Conservation (phyloP, 2,113 vertebrate species). For the Sitta europaea region DNA sequence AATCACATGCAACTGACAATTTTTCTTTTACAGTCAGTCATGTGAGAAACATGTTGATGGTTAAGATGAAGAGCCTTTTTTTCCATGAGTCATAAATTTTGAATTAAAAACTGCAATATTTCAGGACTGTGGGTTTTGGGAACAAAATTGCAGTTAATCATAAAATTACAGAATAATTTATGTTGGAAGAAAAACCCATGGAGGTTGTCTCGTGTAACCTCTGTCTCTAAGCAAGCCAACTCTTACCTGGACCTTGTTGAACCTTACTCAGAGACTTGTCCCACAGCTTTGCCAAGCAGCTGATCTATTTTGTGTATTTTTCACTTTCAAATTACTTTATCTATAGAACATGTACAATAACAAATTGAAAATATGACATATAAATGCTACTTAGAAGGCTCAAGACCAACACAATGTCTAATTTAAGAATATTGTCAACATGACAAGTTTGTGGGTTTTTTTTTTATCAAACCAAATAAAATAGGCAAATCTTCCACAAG, state of each 20-base stretch:
- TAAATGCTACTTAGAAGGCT: background rate
- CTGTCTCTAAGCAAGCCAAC: background rate
- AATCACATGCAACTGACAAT: background rate
- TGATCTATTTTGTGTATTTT: background rate
- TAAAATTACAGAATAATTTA: background rate
- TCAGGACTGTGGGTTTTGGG: background rate
- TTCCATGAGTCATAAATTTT: constrained; percentile 33
- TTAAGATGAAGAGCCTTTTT: constrained; percentile 13
- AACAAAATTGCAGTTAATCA: constrained; percentile 42
- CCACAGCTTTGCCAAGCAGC: background rate
- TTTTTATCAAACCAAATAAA: background rate
- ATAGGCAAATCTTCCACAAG: background rate
- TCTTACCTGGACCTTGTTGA: background rate
- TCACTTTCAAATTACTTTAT: background rate
- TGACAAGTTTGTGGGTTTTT: background rate
- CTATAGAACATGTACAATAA: background rate
- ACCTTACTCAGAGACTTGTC: background rate
- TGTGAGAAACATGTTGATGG: background rate
- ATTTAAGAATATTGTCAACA: background rate
- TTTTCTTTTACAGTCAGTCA: background rate
- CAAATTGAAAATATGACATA: background rate
- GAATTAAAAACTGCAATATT: constrained; percentile 22
- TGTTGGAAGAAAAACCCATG: background rate
- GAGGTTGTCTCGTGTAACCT: background rate
- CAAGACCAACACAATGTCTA: background rate